A percentile compares a stretch with the other conserved stretches of the same genome.
Evolutionary conservation across 2,113 vertebrate genomes (phyloP).

Genomic region (Halcyon senegalensis): DNA sequence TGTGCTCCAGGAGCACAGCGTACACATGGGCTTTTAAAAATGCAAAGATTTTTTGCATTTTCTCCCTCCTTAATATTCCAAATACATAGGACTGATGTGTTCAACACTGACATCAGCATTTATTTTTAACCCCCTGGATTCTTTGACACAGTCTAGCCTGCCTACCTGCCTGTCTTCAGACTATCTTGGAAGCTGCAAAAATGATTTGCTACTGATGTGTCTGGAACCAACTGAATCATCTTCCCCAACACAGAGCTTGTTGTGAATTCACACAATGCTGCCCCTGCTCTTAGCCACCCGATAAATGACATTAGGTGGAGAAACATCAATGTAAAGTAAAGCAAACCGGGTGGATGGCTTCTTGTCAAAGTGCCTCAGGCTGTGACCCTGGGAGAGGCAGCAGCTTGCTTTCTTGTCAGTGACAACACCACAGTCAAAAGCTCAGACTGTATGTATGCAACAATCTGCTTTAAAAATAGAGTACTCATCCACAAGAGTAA

Average conservation of each 20-base stretch:
- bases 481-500: neutral
- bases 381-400: neutral
- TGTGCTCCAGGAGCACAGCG: neutral
- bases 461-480: neutral
- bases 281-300: neutral
- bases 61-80: neutral
- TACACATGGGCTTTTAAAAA: neutral
- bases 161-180: neutral
- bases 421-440: constrained; percentile 1
- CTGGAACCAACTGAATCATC: neutral
- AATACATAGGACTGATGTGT: neutral
- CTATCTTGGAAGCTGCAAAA: neutral
- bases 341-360: neutral
- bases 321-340: neutral
- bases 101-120: neutral
- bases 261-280: constrained; percentile 1
- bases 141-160: neutral
- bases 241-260: neutral
- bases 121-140: neutral
- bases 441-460: neutral
- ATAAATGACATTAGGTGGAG: neutral
- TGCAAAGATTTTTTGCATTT: neutral
- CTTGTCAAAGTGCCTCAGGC: constrained; percentile 1
- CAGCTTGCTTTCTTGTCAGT: constrained; percentile 6
- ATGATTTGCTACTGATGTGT: neutral